Percentiles rank a stretch among this genome's conserved stretches.
Conservation (phyloP, 1,140 invertebrate genomes). For the Sinonovacula constricta region DNA sequence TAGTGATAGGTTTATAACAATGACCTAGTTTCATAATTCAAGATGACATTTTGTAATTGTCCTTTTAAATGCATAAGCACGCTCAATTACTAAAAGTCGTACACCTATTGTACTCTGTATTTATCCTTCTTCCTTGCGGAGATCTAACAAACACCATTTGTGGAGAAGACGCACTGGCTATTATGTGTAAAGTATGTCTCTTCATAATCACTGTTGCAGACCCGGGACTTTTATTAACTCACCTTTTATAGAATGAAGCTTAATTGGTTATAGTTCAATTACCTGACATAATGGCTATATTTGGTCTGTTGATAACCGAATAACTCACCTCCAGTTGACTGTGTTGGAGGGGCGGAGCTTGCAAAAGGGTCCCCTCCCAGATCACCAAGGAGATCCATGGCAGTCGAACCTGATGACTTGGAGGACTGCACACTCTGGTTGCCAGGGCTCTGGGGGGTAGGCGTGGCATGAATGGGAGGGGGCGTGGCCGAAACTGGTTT, state of each 20-base stretch:
- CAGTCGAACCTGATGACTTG: slow-evolving; percentile 38
- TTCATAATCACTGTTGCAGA: background rate
- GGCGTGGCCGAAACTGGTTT: slow-evolving; percentile 30
- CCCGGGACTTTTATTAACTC: background rate
- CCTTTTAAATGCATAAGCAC: no score
- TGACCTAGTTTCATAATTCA: no score
- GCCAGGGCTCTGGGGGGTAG: slow-evolving; percentile 45
- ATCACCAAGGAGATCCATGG: slow-evolving; percentile 49
- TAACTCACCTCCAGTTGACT: slow-evolving; percentile 27
- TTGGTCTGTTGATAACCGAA: no score
- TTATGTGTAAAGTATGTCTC: no score
- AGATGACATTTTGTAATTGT: no score
- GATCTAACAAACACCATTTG: no score
- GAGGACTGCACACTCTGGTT: slow-evolving; percentile 40
- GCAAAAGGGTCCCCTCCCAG: slow-evolving; percentile 40
- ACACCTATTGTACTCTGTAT: no score
- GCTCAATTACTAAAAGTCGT: no score
- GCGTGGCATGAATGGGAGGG: slow-evolving; percentile 24
- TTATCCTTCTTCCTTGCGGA: no score
- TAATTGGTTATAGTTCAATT: background rate
- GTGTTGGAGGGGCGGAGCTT: slow-evolving; percentile 26
- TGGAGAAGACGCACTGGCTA: no score
- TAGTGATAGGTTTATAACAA: no score
- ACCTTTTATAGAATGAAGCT: background rate
- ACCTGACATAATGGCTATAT: no score